Conservation (phyloP, 2,888 invertebrate species). For the Pyrochroa serraticornis region DNA sequence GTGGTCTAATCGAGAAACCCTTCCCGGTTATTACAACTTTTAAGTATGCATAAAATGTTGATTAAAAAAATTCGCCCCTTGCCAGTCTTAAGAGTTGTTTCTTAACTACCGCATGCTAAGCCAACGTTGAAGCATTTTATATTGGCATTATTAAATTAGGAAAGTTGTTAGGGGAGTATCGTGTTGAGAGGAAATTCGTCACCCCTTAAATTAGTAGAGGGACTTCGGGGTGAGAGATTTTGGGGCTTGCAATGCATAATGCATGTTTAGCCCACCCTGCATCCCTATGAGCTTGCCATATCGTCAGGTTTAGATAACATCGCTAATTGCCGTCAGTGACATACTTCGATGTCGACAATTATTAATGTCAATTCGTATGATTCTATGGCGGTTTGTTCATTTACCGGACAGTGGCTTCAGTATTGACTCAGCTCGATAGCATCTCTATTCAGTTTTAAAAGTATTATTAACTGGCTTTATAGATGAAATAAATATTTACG, state of each 20-base stretch:
- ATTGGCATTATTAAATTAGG: conserved; percentile 24
- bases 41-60: background rate
- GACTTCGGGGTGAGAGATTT: conserved; percentile 20
- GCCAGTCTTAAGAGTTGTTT: background rate
- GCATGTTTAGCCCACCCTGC: conserved; percentile 13
- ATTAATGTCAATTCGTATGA: too few species aligned
- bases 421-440: too few species aligned
- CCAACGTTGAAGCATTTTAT: conserved; percentile 5
- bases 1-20: too few species aligned
- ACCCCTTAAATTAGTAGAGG: conserved; percentile 22
- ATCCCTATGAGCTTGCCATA: conserved; percentile 10
- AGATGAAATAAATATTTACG: too few species aligned
- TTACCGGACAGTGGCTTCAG: too few species aligned
- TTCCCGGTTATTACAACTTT: conserved; percentile 1
- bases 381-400: too few species aligned
- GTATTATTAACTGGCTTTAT: too few species aligned
- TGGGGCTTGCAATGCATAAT: conserved; percentile 19
- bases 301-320: conserved; percentile 18
- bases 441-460: too few species aligned
- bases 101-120: conserved; percentile 1
- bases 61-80: conserved; percentile 2
- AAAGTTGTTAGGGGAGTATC: conserved; percentile 10
- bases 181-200: conserved; percentile 23
- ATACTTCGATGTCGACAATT: background rate
- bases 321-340: conserved; percentile 11